Conservation (phyloP, 2,888 invertebrate genomes). For the Autographa pulchrina region DNA sequence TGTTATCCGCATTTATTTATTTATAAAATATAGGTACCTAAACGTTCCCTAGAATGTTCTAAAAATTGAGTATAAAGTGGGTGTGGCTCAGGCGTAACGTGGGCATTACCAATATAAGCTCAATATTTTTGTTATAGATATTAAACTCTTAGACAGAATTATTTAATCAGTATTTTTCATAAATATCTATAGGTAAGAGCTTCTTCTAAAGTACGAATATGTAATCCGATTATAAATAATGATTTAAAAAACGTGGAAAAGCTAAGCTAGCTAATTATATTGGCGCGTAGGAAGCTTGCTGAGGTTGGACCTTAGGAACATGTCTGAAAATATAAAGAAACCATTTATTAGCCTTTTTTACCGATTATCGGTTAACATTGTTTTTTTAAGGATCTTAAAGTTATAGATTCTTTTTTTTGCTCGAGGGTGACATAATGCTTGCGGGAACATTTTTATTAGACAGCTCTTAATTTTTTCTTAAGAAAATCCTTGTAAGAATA, state of each 20-base stretch:
- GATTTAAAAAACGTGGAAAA: background rate
- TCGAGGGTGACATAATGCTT: constrained; percentile 25
- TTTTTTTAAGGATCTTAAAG: too few relatives aligned
- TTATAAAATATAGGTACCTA: too few relatives aligned
- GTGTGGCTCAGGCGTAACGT: too few relatives aligned
- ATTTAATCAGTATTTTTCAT: background rate
- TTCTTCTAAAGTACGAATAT: background rate
- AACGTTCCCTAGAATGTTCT: background rate
- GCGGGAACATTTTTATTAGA: constrained; percentile 34
- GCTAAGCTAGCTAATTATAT: background rate
- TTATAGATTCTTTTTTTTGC: constrained; percentile 49
- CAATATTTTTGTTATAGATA: background rate
- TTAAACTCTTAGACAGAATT: background rate
- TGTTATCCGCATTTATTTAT: too few relatives aligned
- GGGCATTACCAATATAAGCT: background rate
- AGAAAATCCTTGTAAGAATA: constrained; percentile 17
- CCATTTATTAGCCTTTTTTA: background rate
- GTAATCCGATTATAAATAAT: constrained; percentile 2
- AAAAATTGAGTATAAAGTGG: background rate
- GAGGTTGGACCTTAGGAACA: background rate
- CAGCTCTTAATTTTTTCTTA: constrained; percentile 26
- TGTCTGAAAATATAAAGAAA: background rate
- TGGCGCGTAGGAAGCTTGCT: background rate
- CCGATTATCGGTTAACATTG: too few relatives aligned
- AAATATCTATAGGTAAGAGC: background rate